Percentiles rank a stretch among this genome's conserved stretches.
Conservation (phyloP, 1,140 invertebrate species). For the Pygmarrhopalites habei region DNA sequence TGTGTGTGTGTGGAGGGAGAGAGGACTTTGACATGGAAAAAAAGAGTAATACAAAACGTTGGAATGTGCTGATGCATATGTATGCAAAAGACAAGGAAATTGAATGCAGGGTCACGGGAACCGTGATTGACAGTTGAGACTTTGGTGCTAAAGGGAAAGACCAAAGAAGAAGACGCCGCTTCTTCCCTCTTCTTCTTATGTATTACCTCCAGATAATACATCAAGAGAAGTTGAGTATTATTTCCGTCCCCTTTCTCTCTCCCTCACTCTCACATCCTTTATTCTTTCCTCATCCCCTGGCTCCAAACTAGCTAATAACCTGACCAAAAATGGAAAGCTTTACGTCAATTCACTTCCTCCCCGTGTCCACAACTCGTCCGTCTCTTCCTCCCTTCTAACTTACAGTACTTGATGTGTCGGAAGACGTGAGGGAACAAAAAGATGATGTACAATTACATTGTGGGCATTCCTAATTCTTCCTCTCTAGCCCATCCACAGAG, state of each 20-base stretch:
- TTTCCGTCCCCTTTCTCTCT: not conserved
- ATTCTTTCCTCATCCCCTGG: not conserved
- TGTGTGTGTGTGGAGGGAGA: not conserved
- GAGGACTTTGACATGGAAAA: not conserved
- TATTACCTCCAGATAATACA: not conserved
- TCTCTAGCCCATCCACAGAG: no score
- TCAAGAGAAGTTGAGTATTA: not conserved
- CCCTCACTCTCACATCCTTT: no score
- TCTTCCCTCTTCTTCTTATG: not conserved
- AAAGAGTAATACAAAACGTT: not conserved
- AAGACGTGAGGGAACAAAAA: not conserved
- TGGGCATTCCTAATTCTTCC: no score
- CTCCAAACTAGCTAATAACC: constrained; percentile 32
- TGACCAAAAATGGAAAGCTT: constrained; percentile 33
- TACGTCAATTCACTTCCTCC: constrained; percentile 25
- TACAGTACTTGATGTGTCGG: not conserved
- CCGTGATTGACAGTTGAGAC: constrained; percentile 26
- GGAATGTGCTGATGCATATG: constrained; percentile 9
- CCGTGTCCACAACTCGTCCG: not conserved
- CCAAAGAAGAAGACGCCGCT: no score
- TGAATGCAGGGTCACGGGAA: constrained; percentile 34
- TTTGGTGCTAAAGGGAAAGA: constrained; percentile 10
- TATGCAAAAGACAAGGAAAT: constrained; percentile 11
- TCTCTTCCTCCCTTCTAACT: not conserved
- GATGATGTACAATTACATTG: no score